These are phyloP conservation scores for Dasyurus viverrinus DNA, from an alignment of 2,113 vertebrate species.

Conservation along the genomic window DNA sequence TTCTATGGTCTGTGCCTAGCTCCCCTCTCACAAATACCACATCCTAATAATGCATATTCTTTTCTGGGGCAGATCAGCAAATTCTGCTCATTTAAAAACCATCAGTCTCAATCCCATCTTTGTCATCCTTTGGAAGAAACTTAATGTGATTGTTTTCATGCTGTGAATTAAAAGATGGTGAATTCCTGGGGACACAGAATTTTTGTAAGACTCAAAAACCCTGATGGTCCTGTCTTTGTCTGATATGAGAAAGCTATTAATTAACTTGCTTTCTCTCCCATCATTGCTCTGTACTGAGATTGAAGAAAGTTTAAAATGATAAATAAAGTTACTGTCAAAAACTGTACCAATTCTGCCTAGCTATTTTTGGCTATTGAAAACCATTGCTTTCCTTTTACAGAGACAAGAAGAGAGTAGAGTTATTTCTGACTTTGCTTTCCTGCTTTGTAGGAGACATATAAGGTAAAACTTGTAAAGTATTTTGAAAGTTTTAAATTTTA, in stretches of 20 bases:
- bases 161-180: constrained; percentile 65
- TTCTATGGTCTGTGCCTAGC: constrained; percentile 13
- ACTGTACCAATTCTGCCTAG: neutral
- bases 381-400: neutral
- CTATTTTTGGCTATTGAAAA: neutral
- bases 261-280: constrained; percentile 52
- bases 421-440: neutral
- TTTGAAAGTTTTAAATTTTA: neutral
- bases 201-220: constrained; percentile 43
- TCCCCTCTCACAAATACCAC: constrained; percentile 24
- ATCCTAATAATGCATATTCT: constrained; percentile 17
- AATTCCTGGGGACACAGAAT: constrained; percentile 52
- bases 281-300: constrained; percentile 3
- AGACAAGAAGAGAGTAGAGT: neutral
- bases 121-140: constrained; percentile 63
- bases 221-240: constrained; percentile 46
- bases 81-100: constrained; percentile 71
- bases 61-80: constrained; percentile 61
- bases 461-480: neutral
- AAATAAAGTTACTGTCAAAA: neutral
- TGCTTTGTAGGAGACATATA: neutral
- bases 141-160: constrained; percentile 75
- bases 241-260: constrained; percentile 68
- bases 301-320: constrained; percentile 45
- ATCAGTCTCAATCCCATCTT: constrained; percentile 66